phyloP scores from a whole-genome alignment of 2,113 vertebrate species.

The Pelobates fuscus region DNA sequence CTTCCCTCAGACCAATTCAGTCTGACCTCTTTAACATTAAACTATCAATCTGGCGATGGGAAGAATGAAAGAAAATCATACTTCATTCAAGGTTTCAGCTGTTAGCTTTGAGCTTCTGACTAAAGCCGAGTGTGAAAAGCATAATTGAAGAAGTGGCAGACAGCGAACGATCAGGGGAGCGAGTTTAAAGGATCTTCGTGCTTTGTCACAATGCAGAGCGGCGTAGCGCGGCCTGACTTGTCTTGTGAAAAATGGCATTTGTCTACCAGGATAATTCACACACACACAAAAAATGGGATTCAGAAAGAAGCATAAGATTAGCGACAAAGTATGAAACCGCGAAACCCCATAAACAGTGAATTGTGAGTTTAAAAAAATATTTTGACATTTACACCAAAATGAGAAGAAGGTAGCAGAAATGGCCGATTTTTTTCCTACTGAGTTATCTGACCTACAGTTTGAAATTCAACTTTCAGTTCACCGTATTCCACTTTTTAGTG shows the following conservation, averaged over 20 bases:
- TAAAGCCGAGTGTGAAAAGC: conserved; percentile 39
- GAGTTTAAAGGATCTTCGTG: conserved; percentile 56
- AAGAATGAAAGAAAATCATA: conserved; percentile 34
- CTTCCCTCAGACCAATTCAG: background rate
- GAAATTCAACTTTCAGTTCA: too few relatives aligned
- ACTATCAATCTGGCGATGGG: conserved; percentile 31
- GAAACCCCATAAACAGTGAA: too few relatives aligned
- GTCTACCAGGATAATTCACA: too few relatives aligned
- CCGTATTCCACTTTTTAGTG: too few relatives aligned
- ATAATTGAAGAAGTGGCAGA: conserved; percentile 40
- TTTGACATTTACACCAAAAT: too few relatives aligned
- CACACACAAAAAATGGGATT: too few relatives aligned
- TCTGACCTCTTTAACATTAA: conserved; percentile 48
- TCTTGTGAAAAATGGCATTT: background rate
- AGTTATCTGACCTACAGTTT: too few relatives aligned
- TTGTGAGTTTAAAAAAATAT: too few relatives aligned
- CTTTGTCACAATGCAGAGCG: conserved; percentile 47
- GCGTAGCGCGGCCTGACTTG: background rate
- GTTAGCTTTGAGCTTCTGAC: conserved; percentile 43
- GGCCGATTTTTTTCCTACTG: too few relatives aligned
- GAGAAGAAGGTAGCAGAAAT: too few relatives aligned
- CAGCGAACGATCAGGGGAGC: conserved; percentile 39
- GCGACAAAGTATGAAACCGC: background rate
- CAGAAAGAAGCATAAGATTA: background rate
- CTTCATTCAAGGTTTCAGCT: conserved; percentile 44